A percentile compares a stretch with the other conserved stretches of the same genome.
Conservation (phyloP, 2,113 vertebrate species). For the Muscicapa adusta region DNA sequence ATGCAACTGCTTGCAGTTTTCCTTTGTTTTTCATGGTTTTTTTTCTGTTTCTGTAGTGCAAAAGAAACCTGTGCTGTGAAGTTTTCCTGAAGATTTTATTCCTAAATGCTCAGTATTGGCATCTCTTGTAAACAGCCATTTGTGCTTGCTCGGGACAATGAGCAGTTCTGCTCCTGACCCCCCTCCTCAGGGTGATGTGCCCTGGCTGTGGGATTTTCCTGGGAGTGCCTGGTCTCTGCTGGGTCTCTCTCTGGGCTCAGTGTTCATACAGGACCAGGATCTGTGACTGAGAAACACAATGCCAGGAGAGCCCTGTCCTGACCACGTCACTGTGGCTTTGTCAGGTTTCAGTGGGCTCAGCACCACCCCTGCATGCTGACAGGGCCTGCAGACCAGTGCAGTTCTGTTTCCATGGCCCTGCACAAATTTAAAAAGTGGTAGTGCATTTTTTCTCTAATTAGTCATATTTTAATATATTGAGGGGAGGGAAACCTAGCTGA, state of each 20-base stretch:
- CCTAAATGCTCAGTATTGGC: not conserved
- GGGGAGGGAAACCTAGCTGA: not conserved
- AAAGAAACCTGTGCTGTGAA: not conserved
- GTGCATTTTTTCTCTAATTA: not conserved
- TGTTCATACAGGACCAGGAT: not conserved
- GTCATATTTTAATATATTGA: not conserved
- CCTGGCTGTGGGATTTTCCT: not conserved
- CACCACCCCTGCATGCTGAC: not conserved
- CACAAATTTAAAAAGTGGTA: not conserved
- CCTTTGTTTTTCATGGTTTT: not conserved
- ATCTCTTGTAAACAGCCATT: not conserved
- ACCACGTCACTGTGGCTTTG: not conserved
- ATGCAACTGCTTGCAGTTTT: not conserved
- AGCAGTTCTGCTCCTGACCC: not conserved
- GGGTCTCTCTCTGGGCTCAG: not conserved
- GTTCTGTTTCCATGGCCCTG: not conserved
- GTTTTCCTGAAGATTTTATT: not conserved
- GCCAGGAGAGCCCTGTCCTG: not conserved
- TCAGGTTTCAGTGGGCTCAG: not conserved
- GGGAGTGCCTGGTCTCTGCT: not conserved
- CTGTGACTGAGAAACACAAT: not conserved
- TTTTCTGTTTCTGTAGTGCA: not conserved
- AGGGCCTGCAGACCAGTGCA: accelerated
- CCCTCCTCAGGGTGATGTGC: not conserved
- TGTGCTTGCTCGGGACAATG: not conserved